Evolutionary conservation across 1,140 invertebrate genomes (phyloP), one percentile per base, ranked within the genome.

Genomic region (Stegodyphus dumicola): DNA sequence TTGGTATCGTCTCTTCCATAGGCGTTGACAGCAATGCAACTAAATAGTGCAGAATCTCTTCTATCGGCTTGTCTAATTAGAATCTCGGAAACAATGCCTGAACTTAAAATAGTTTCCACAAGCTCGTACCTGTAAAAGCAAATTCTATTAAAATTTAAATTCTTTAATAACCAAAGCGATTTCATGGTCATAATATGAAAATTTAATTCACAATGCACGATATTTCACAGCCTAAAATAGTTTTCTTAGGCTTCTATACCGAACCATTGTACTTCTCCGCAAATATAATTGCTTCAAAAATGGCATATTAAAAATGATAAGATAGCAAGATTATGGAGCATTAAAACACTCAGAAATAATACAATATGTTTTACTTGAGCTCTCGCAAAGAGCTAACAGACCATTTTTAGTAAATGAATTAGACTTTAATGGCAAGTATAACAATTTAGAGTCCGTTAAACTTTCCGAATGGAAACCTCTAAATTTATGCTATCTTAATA

Each of bases 11-110:
- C 91, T 15, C 87, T 86, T 6, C 91, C 91, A 77, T 90, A 89
- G 5, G 87, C 78, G 80, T 92, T 92, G 7, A 86, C 86, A 0
- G 91, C 90, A 9, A 88, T 81, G 86, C 92, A 92, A 0, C 90
- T 91, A 88, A 91, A 92, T 54, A 91, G 89, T 48, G 90, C 91
- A 7, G 91, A 91, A 85, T 92, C 92, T 51, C 88, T 87, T 17
- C 90, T 89, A 13, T 89, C 86, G 0, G 91, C 88, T 13, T 89
- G 87, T 1, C 88, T 74, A 17, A 92, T 90, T 33, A 89, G 71
- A 51, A 92, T 87, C 77, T 89, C 88, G 1, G 89, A 89, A 10
- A 77, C 83, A 64, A 88, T 86, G 10, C 87, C 85, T 11, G 86
- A 71, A 6, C 49, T 65, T 17, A 81, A 75, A 13, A 88, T 86